phyloP scores from a whole-genome alignment of 2,888 invertebrate species.

The Lutraria lutraria region DNA sequence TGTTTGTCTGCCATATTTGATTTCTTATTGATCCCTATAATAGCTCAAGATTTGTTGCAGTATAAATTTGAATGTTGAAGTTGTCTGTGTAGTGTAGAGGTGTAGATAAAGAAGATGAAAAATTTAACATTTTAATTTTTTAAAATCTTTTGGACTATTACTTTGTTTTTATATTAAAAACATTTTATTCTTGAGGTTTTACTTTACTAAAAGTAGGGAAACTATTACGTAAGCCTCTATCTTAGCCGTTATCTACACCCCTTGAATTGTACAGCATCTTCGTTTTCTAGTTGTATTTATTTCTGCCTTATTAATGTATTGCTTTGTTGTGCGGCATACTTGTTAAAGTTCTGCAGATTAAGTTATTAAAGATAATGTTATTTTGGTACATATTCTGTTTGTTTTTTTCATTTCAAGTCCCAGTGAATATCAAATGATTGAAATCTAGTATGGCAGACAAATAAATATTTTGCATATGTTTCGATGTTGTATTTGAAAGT shows the following conservation, averaged over 20 bases:
- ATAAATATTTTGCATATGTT: constrained; percentile 21
- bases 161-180: too few species aligned
- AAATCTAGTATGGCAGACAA: constrained; percentile 55
- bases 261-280: background rate
- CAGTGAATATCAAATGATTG: background rate
- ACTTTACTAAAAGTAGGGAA: too few species aligned
- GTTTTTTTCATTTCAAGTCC: constrained; percentile 26
- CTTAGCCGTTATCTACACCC: background rate
- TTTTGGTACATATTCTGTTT: constrained; percentile 47
- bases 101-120: background rate
- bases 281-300: constrained; percentile 33
- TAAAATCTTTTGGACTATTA: too few species aligned
- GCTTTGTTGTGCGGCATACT: constrained; percentile 30
- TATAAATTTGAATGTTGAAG: constrained; percentile 18
- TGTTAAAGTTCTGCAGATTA: constrained; percentile 30
- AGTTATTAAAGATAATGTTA: constrained; percentile 57
- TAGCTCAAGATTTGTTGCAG: constrained; percentile 43
- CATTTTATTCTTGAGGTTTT: too few species aligned
- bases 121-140: too few species aligned
- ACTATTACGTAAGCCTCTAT: too few species aligned
- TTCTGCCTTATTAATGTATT: constrained; percentile 18
- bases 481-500: constrained; percentile 16
- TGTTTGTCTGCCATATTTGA: constrained; percentile 79
- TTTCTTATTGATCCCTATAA: constrained; percentile 80
- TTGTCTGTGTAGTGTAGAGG: background rate